Conservation (phyloP, 2,113 vertebrate species). For the Miniopterus natalensis region DNA sequence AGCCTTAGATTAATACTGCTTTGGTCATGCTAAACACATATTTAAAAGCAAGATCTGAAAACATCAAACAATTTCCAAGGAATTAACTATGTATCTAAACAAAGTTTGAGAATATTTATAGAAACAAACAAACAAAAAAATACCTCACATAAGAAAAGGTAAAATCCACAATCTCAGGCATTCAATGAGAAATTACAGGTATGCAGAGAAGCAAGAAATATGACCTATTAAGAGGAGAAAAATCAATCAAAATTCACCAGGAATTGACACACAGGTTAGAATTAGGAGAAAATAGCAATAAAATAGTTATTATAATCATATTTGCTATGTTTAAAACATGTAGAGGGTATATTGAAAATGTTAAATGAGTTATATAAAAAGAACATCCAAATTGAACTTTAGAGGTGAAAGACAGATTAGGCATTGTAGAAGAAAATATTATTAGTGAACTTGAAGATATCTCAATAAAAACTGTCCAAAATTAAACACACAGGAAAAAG, state of each 20-base stretch:
- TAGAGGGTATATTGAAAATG: not conserved
- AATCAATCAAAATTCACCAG: not conserved
- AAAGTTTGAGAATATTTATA: not conserved
- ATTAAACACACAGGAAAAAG: not conserved
- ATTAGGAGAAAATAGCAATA: not conserved
- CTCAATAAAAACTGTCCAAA: not conserved
- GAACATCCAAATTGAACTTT: not conserved
- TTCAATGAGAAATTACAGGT: not conserved
- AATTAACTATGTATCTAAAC: not conserved
- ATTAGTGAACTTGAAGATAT: not conserved
- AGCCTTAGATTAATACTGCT: not conserved
- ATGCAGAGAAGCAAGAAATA: not conserved
- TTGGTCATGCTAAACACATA: not conserved
- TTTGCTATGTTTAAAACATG: not conserved
- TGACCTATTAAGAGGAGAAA: not conserved
- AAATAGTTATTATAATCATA: not conserved
- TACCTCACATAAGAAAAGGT: not conserved
- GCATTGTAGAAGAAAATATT: not conserved
- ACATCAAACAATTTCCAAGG: not conserved
- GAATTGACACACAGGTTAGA: not conserved
- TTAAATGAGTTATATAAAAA: slow-evolving; percentile 21
- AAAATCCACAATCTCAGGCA: not conserved
- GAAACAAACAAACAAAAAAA: not conserved
- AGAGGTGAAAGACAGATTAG: slow-evolving; percentile 17
- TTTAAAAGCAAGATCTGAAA: slow-evolving; percentile 12